Percentiles rank a stretch among this genome's conserved stretches.
phyloP scores from a whole-genome alignment of 2,888 invertebrate species.

The Macrophya annulata region DNA sequence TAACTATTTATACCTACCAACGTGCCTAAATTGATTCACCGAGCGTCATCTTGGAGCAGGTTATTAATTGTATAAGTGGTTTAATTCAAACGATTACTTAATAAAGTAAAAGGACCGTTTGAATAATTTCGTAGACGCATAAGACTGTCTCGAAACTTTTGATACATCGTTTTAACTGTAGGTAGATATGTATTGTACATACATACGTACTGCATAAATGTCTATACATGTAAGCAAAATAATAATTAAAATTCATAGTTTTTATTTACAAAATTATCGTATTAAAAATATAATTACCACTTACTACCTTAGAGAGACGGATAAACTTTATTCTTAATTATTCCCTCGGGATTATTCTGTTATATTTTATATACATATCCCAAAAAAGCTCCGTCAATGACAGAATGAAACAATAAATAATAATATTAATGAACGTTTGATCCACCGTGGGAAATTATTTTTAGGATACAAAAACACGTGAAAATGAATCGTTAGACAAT shows the following conservation, averaged over 20 bases:
- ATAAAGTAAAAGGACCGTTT: conserved; percentile 46
- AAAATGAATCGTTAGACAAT: background rate
- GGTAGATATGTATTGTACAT: background rate
- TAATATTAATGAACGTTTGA: background rate
- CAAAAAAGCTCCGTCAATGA: background rate
- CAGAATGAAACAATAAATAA: background rate
- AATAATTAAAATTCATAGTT: background rate
- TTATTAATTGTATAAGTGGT: conserved; percentile 51
- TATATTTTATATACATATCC: background rate
- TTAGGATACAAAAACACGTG: background rate
- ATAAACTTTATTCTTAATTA: background rate
- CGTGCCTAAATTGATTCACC: conserved; percentile 15
- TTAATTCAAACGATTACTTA: conserved; percentile 52
- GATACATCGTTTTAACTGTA: background rate
- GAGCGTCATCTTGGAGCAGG: conserved; percentile 23
- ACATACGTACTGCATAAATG: no score
- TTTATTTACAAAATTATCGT: background rate
- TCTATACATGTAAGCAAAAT: background rate
- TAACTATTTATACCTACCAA: conserved; percentile 4
- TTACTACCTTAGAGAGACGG: no score
- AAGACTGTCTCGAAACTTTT: conserved; percentile 21
- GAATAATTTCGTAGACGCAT: conserved; percentile 38
- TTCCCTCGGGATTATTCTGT: background rate
- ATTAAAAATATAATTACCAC: background rate
- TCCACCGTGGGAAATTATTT: background rate